phyloP scores from a whole-genome alignment of 2,113 vertebrate species.

The Tetrao urogallus region DNA sequence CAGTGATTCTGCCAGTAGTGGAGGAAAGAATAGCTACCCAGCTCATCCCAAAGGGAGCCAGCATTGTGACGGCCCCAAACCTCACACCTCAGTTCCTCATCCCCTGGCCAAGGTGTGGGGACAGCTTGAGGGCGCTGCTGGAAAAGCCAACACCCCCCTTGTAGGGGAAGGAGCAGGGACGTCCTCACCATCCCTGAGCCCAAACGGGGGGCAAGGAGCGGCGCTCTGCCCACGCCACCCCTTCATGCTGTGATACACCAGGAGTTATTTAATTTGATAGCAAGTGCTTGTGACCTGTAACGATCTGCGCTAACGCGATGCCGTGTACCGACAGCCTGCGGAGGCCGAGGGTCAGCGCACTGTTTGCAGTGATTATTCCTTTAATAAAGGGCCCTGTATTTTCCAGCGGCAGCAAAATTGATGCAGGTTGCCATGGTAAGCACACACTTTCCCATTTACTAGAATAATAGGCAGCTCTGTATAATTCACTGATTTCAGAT shows the following conservation, averaged over 20 bases:
- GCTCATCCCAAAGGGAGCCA: not conserved
- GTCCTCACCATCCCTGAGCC: not conserved
- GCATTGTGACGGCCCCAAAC: not conserved
- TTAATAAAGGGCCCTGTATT: conserved; percentile 62
- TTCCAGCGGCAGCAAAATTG: conserved; percentile 55
- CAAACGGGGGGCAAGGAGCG: not conserved
- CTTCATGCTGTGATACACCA: fast-evolving
- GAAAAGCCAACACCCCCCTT: not conserved
- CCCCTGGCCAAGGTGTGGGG: not conserved
- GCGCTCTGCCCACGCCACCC: fast-evolving
- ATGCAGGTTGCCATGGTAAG: conserved; percentile 70
- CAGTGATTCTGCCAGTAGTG: fast-evolving
- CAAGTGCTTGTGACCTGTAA: not conserved
- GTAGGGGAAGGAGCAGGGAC: too few species aligned
- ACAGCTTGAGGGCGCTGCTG: not conserved
- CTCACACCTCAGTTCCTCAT: not conserved
- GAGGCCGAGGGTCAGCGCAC: not conserved
- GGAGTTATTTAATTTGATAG: not conserved
- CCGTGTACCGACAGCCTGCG: not conserved
- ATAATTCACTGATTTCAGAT: conserved; percentile 73
- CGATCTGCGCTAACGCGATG: not conserved
- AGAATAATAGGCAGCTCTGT: conserved; percentile 68
- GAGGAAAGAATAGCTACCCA: not conserved
- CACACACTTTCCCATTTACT: conserved; percentile 66
- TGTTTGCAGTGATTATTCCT: not conserved